phyloP scores from a whole-genome alignment of 2,888 invertebrate species.

The Pseudanteris insignis region DNA sequence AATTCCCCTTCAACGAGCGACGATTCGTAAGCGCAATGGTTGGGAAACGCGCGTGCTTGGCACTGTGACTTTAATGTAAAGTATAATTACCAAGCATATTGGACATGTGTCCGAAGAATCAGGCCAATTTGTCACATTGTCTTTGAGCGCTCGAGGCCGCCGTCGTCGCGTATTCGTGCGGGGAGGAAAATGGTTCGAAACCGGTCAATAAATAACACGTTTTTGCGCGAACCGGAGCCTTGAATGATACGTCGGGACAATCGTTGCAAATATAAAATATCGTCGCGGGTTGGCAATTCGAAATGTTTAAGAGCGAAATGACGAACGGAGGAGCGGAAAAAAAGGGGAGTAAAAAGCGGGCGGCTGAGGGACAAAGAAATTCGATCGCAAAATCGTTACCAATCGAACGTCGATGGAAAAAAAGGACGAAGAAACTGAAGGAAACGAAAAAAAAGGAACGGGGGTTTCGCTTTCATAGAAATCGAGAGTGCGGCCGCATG shows the following conservation, averaged over 20 bases:
- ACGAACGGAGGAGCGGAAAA: not conserved
- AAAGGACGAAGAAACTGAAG: not conserved
- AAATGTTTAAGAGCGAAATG: constrained; percentile 30
- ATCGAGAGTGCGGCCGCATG: constrained; percentile 43
- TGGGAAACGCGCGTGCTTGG: too few species aligned
- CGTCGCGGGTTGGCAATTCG: constrained; percentile 28
- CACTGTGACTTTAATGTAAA: constrained; percentile 9
- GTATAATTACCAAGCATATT: constrained; percentile 18
- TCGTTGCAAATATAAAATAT: constrained; percentile 37
- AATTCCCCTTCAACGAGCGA: not conserved
- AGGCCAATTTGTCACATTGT: constrained; percentile 34
- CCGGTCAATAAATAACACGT: constrained; percentile 38
- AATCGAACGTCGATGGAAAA: constrained; percentile 30
- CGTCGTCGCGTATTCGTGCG: not conserved
- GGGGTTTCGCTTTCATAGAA: constrained; percentile 45
- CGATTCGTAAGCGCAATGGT: too few species aligned
- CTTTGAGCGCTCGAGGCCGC: not conserved
- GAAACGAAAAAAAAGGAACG: not conserved
- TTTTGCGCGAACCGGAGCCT: constrained; percentile 20
- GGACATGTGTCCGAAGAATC: constrained; percentile 18
- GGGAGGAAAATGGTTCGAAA: constrained; percentile 23
- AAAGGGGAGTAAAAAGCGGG: constrained; percentile 6
- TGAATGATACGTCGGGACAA: constrained; percentile 27
- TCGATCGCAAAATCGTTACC: constrained; percentile 29
- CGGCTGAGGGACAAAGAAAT: too few species aligned